Evolutionary conservation across 1,140 invertebrate species (phyloP), one percentile per base, ranked within the genome.

Genomic region (Gryllus bimaculatus): DNA sequence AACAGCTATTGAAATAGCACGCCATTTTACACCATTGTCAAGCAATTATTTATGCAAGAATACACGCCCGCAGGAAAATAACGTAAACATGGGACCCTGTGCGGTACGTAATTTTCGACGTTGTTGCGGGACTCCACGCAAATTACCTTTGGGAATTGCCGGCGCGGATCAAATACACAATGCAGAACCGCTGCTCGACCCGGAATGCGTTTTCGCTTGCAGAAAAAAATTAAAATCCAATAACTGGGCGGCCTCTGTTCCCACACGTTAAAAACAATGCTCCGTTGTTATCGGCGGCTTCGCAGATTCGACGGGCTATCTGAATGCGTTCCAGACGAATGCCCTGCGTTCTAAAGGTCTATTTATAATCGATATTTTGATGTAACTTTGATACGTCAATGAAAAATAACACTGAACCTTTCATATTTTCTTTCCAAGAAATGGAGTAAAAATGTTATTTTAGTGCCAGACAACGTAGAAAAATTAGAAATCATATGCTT

Each of bases 41-140:
- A 66, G 54, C 54, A 66, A 66, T 66, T 66, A 66, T 66, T 66
- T 13, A 66, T 66, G 54, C 54, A 66, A 66, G 54, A 66, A 66
- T 18, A 66, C 18, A 13, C 54, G 18, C 54, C 54, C 54, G 2
- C 54, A 18, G 54, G 10, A 66, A 66, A 66, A 66, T 66, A 66
- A 66, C 54, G 54, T 18, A 66, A 66, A 66, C 54, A 18, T 39
- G 26, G 26, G 26, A 39, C 54, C 10, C 54, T 13, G 54, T 13
- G 10, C 54, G 7, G 2, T 18, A 66, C 54, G 54, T 13, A 66
- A 66, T 66, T 66, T 10, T 66, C 54, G 54, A 66, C 18, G 54
- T 18, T 66, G 18, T 66, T 10, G 18, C 54, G 10, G 18, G 18
- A 10, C 54, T 13, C 54, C 10, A 66, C 54, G 18, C 54, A 66